Base-by-base conservation (phyloP, 2,113 vertebrate species). In the Callospermophilus lateralis region DNA sequence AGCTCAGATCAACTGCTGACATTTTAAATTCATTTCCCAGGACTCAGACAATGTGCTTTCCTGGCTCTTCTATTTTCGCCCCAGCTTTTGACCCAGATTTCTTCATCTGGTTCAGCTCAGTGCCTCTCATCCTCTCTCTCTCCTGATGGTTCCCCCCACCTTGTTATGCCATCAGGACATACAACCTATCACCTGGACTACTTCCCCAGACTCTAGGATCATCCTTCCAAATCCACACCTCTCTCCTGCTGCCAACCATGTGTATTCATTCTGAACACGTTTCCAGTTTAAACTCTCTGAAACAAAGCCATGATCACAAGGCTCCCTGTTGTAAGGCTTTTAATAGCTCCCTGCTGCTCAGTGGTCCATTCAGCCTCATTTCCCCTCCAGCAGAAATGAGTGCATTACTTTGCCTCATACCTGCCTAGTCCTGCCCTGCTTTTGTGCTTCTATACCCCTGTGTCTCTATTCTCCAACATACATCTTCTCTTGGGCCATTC, bases 31-130 rank as follows among this genome's bases (percentile, higher is more conserved):
- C 80, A 87, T 37, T 61, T 84, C 72, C 73, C 53, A 74, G 81
- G 83, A 90, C 61, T 84, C 76, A 92, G 79, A 77, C 53, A 81
- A 70, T 55, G 77, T 48, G 55, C 68, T 91, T 73, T 45, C 58
- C 77, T 93, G 32, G 80, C 42, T 87, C 86, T 90, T 74, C 45
- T 91, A 26, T 51, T 74, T 51, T 5, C 4, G 2, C 28, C 32
- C 72, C 10, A 34, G 37, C 65, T 85, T 34, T 73, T 89, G 92
- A 92, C 92, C 73, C 28, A 96, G 73, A 97, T 96, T 94, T 89
- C 76, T 94, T 76, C 55, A 92, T 77, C 30, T 51, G 24, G 42
- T 65, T 83, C 68, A 67, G 72, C 11, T 76, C 48, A 65, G 58
- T 76, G 26, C 96, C 42, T 74, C 72, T 77, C 20, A 6, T 34